Base-by-base conservation (phyloP, 1,140 invertebrate genomes). In the Chionoecetes opilio region DNA sequence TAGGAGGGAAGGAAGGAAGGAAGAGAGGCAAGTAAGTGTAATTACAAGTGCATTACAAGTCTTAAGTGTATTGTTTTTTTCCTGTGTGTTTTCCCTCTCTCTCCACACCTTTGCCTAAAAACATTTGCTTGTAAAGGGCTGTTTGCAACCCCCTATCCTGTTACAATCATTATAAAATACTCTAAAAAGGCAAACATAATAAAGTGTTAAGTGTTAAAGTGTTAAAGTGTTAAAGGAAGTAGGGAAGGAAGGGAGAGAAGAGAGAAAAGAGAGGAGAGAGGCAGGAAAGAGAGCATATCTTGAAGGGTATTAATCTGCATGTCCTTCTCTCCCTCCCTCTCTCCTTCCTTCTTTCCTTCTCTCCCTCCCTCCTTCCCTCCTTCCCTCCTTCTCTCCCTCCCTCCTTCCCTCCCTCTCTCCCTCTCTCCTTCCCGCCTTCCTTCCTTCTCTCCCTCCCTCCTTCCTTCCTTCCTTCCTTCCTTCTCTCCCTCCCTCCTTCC, bases 271-370 rank as follows among this genome's bases (percentile, higher is more conserved):
- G 32, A n/a, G 17, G 21, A 88, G 86, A 26, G 84, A 86, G 84
- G 3, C n/a, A n/a, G 84, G 32, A 34, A 86, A 26, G 84, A 35
- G 32, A 75, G 63, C 21, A 75, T 75, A 75, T 75, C 21, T 1
- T 75, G 63, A 34, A 31, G 21, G 21, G 21, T 53, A 90, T 31
- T 90, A 31, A 90, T 90, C 88, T 38, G 29, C 88, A 53, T 38
- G 14, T 38, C 35, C 41, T 21, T 41, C 32, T 26, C 31, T 37
- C 86, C 37, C 8, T 37, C 32, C 6, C 31, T 17, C 86, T 37
- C 29, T 38, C 41, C 46, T n/a, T n/a, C 14, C 34, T 38, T 53
- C 35, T 38, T 21, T 53, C 41, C 37, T 11, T 38, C 21, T 2
- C n/a, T 35, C 46, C 88, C 17, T 38, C 17, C 90, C 63, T 29